phyloP scores from a whole-genome alignment of 2,113 vertebrate genomes.

The Rynchops niger region DNA sequence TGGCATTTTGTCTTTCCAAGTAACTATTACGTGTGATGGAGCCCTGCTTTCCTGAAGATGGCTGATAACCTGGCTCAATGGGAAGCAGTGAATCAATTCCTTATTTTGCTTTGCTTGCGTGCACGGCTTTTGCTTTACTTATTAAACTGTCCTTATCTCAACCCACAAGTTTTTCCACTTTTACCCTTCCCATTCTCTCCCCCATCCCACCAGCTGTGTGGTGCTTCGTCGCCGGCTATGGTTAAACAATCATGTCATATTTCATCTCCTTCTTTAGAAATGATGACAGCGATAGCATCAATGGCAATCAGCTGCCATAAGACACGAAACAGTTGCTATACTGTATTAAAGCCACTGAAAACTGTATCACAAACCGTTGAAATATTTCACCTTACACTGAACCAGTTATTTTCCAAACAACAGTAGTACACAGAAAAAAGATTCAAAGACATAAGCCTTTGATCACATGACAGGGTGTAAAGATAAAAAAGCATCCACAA shows the following conservation, averaged over 20 bases:
- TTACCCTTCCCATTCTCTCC: not conserved
- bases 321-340: not conserved
- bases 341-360: not conserved
- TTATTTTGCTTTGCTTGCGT: not conserved
- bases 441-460: not conserved
- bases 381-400: not conserved
- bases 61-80: not conserved
- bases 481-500: not conserved
- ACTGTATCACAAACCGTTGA: not conserved
- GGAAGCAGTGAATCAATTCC: not conserved
- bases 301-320: not conserved
- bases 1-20: not conserved
- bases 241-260: not conserved
- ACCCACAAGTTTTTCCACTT: not conserved
- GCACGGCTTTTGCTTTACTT: rapidly evolving
- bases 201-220: not conserved
- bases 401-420: not conserved
- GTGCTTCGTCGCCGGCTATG: not conserved
- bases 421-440: not conserved
- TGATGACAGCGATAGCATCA: rapidly evolving
- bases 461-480: not conserved
- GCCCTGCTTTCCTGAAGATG: not conserved
- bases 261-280: not conserved
- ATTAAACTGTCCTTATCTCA: not conserved
- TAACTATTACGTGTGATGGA: rapidly evolving